These are phyloP conservation scores for Silurus aristotelis DNA, from an alignment of 2,797 vertebrate species.

Conservation along the genomic window DNA sequence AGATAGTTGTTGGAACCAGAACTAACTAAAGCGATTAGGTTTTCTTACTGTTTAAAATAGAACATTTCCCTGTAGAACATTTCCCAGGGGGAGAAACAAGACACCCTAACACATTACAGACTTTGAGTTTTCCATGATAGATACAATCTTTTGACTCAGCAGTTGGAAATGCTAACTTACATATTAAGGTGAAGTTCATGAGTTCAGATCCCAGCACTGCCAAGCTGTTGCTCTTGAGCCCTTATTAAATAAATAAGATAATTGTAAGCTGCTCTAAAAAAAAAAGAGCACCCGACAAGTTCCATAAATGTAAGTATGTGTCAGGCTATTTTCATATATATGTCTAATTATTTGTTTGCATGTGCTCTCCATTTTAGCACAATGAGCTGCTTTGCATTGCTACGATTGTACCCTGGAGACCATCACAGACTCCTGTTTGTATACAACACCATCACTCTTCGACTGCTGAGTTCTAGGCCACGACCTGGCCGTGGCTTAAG, in stretches of 20 bases:
- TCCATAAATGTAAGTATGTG: too few relatives aligned
- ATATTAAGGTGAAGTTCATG: background rate
- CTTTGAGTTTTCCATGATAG: background rate
- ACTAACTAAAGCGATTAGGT: background rate
- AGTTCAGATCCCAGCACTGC: too few relatives aligned
- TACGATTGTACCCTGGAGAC: slow-evolving; percentile 52
- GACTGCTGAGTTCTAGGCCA: slow-evolving; percentile 53
- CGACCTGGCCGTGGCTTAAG: slow-evolving; percentile 64
- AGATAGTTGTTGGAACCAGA: background rate
- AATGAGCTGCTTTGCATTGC: slow-evolving; percentile 65
- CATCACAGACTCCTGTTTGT: slow-evolving; percentile 50
- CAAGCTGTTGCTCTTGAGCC: too few relatives aligned
- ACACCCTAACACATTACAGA: background rate
- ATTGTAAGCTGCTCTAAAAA: too few relatives aligned
- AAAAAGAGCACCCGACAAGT: too few relatives aligned
- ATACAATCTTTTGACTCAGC: too few relatives aligned
- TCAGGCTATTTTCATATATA: background rate
- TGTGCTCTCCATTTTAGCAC: slow-evolving; percentile 10
- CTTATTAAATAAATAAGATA: too few relatives aligned
- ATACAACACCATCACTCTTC: slow-evolving; percentile 41
- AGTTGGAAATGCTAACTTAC: background rate
- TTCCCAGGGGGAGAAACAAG: background rate
- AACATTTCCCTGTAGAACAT: background rate
- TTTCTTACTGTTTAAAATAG: background rate
- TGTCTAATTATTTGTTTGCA: slow-evolving; percentile 10